Conservation (phyloP, 2,797 vertebrate genomes). For the Paratrypauchen microcephalus region DNA sequence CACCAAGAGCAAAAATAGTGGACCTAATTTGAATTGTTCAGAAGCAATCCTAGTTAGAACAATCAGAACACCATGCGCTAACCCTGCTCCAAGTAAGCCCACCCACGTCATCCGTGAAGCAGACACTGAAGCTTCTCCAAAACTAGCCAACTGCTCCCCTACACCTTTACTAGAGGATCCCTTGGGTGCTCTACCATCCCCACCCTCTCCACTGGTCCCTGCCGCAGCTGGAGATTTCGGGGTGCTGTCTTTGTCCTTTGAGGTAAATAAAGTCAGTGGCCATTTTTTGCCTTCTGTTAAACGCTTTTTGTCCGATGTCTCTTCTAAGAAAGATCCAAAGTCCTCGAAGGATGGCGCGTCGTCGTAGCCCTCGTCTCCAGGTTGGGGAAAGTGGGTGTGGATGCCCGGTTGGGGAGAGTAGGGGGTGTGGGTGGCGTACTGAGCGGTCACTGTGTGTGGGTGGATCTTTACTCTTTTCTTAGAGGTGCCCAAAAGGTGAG, state of each 20-base stretch:
- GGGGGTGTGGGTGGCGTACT: conserved; percentile 84
- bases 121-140: conserved; percentile 84
- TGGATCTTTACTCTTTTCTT: conserved; percentile 98
- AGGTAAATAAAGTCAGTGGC: conserved; percentile 83
- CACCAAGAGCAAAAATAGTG: conserved; percentile 91
- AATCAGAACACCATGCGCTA: conserved; percentile 91
- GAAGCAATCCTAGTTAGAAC: conserved; percentile 88
- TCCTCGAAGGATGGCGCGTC: conserved; percentile 87
- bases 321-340: conserved; percentile 85
- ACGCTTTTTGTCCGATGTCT: conserved; percentile 86
- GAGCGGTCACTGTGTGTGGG: conserved; percentile 92
- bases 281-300: conserved; percentile 80
- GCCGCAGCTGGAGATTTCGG: conserved; percentile 35
- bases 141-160: conserved; percentile 82
- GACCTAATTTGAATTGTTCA: conserved; percentile 89
- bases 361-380: conserved; percentile 88
- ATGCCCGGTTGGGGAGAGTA: conserved; percentile 88
- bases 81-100: conserved; percentile 86
- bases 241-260: conserved; percentile 61
- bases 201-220: conserved; percentile 40
- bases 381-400: conserved; percentile 88
- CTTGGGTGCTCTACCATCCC: conserved; percentile 54
- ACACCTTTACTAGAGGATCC: conserved; percentile 64
- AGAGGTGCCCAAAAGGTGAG: conserved; percentile 81
- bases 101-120: conserved; percentile 90